These are phyloP conservation scores for Squalus acanthias DNA, from an alignment of 2,797 vertebrate genomes.

Conservation along the genomic window DNA sequence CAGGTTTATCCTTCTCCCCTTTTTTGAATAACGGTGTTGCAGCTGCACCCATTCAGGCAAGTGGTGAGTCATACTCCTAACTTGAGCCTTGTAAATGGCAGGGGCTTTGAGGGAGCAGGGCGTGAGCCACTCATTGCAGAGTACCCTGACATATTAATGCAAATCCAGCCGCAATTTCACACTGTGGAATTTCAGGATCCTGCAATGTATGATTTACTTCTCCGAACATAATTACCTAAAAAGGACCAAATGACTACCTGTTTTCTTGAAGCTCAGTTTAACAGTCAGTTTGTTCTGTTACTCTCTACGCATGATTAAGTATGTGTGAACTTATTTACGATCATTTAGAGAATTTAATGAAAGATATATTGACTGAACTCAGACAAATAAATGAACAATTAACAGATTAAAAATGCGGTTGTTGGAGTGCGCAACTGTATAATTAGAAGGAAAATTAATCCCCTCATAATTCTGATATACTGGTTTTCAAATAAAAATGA, in stretches of 20 bases:
- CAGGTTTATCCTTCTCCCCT: no score
- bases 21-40: neutral
- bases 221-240: neutral
- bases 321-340: neutral
- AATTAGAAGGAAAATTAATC: neutral
- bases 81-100: neutral
- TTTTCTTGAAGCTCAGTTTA: neutral
- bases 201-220: neutral
- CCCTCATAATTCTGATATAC: no score
- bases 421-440: neutral
- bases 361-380: neutral
- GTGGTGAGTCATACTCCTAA: neutral
- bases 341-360: neutral
- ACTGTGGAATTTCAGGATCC: neutral
- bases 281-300: neutral
- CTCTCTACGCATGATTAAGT: neutral
- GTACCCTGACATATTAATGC: neutral
- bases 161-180: neutral
- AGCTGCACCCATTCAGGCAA: neutral
- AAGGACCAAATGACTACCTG: neutral
- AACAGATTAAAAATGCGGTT: neutral
- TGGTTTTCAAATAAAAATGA: neutral
- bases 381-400: neutral
- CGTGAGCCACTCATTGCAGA: neutral
- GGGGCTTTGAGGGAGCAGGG: neutral